Base-by-base conservation (phyloP, 2,888 invertebrate genomes). In the Hyalella azteca region DNA sequence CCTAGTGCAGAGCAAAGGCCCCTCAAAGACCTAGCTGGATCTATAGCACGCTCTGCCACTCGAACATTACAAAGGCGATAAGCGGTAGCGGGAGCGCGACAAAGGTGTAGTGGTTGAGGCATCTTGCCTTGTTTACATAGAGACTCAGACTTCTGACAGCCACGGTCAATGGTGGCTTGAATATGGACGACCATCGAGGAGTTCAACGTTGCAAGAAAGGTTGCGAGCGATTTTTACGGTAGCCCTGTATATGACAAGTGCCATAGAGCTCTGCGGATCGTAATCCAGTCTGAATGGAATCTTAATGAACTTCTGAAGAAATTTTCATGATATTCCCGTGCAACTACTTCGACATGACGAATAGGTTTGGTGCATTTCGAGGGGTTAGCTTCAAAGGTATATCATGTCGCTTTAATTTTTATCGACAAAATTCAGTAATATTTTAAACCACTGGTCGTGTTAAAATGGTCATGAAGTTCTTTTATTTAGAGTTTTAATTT, bases 121-220 rank as follows among this genome's bases (percentile, higher is more conserved):
- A 32, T 32, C n/a, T 36, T 39, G 32, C 19, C 29, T 22, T 66
- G 66, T 66, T 66, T 66, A 36, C 66, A 32, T 36, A 36, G 9
- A 66, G 29, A 36, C 32, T 66, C 36, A 66, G 36, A 22, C 36
- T n/a, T 19, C 66, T 36, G 66, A 66, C 66, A 66, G 66, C 66
- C 66, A 22, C 66, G 66, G 66, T 66, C 66, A 66, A 66, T 66
- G 36, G 66, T 29, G 36, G 32, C 66, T 36, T 36, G 36, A 29
- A 36, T 66, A 66, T 36, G n/a, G 66, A 66, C 36, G n/a, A 11
- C 32, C 15, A 66, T 66, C 66, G 36, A 54, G 29, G 29, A 54
- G 54, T 66, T 36, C 66, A 66, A 36, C 36, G 66, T 36, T 66
- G 66, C 66, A 66, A 66, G 36, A 66, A 36, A 66, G 66, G n/a